These are phyloP conservation scores for Gambusia affinis DNA, from an alignment of 2,113 vertebrate genomes.

Conservation along the genomic window DNA sequence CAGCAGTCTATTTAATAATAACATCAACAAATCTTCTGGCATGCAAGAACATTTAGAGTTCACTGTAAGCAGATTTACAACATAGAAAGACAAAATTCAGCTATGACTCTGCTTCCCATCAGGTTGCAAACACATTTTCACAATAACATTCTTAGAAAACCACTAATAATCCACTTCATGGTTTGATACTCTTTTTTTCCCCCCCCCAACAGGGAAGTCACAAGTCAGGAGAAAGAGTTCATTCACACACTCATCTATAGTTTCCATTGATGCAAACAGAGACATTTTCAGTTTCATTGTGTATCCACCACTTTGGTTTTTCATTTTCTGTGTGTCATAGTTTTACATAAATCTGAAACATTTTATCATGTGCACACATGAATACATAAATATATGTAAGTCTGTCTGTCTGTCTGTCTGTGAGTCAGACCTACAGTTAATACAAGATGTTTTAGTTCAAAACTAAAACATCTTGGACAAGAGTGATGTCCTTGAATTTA, in stretches of 20 bases:
- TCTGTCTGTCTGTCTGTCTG: too few species aligned
- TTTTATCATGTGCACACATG: too few species aligned
- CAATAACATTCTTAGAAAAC: constrained; percentile 2
- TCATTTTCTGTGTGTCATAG: too few species aligned
- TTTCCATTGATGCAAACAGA: not conserved
- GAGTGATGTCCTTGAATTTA: too few species aligned
- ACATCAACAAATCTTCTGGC: not conserved
- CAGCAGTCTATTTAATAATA: not conserved
- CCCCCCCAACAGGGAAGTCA: not conserved
- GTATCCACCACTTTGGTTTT: not conserved
- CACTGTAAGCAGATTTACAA: not conserved
- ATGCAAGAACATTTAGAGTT: not conserved
- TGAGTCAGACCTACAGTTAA: too few species aligned
- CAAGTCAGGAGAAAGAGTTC: not conserved
- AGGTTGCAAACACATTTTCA: not conserved
- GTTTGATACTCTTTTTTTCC: not conserved
- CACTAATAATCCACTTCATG: constrained; percentile 6
- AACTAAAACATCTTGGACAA: too few species aligned
- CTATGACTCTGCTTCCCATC: constrained; percentile 1
- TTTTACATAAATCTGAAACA: too few species aligned
- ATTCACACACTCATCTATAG: not conserved
- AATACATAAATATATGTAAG: too few species aligned
- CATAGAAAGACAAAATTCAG: not conserved
- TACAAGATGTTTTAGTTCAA: too few species aligned
- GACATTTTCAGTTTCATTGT: not conserved